Conservation (phyloP, 1,140 invertebrate genomes). For the Hycleus cichorii region DNA sequence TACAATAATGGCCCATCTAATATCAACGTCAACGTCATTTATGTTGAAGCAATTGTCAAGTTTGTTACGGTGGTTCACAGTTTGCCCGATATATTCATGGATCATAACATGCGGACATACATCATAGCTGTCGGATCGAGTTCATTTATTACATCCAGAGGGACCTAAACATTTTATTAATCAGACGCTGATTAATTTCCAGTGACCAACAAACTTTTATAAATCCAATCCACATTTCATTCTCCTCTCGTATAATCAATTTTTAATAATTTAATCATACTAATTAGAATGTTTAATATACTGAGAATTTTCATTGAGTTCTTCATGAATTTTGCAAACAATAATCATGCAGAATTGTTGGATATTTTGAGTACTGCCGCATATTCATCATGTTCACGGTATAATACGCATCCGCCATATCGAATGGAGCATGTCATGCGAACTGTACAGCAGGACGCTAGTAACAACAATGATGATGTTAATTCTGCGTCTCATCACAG, state of each 20-base stretch:
- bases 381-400: conserved; percentile 23
- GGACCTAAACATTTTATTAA: conserved; percentile 29
- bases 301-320: background rate
- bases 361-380: conserved; percentile 20
- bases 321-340: background rate
- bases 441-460: conserved; percentile 21
- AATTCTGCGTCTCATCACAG: conserved; percentile 25
- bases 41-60: conserved; percentile 15
- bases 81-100: conserved; percentile 32
- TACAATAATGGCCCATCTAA: too few relatives aligned
- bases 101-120: conserved; percentile 33
- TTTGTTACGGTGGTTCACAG: conserved; percentile 21
- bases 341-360: background rate
- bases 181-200: conserved; percentile 27
- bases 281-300: background rate
- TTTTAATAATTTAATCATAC: background rate
- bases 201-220: conserved; percentile 16
- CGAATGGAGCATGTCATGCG: conserved; percentile 32
- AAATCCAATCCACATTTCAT: background rate
- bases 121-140: conserved; percentile 31
- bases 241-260: background rate
- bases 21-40: background rate
- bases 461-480: conserved; percentile 11
- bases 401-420: conserved; percentile 32
- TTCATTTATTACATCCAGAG: conserved; percentile 31